Base-by-base conservation (phyloP, 2,113 vertebrate species). In the Pelecanoides urinatrix region DNA sequence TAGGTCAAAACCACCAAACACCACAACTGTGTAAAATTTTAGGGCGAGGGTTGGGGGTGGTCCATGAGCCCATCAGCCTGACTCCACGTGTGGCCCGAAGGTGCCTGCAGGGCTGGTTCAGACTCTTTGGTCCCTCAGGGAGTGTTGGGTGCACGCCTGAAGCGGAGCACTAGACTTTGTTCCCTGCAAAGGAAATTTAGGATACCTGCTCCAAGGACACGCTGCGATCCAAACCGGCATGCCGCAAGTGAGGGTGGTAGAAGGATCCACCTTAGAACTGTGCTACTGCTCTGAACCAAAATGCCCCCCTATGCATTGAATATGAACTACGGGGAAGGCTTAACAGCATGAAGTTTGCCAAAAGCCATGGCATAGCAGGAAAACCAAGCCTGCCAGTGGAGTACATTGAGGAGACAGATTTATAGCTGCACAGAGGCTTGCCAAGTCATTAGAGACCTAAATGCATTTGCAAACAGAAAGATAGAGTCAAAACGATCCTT, bases 291-390 rank as follows among this genome's bases (percentile, higher is more conserved):
- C 62, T 27, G 32, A 88, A 76, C 4, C 10, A 44, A 83, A 92
- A 61, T 2, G 3, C 12, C 66, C 32, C 45, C 45, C 38, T 21
- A 2, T 3, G 1, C 1, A 0, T 29, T 66, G 25, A 30, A 23
- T 20, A 56, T 3, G 17, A 77, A 74, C 55, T 26, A 53, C 0
- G 1, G 40, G 18, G 18, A 73, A 49, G 10, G 19, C 4, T 6
- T 17, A 85, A 75, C 16, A 67, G 82, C 32, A 4, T 2, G 1
- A 9, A 1, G 29, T 42, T 36, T 53, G 52, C 77, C n/a, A 71
- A 67, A 73, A 90, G 20, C 36, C 55, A n/a, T 0, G 17, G 87
- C 32, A 49, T 2, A 82, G 67, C 36, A 55, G 29, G 42, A 84
- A 80, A 92, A 55, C 4, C 55, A 63, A 83, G 42, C 23, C 68